Base-by-base conservation (phyloP, 2,797 vertebrate genomes). In the Trichosurus vulpecula region DNA sequence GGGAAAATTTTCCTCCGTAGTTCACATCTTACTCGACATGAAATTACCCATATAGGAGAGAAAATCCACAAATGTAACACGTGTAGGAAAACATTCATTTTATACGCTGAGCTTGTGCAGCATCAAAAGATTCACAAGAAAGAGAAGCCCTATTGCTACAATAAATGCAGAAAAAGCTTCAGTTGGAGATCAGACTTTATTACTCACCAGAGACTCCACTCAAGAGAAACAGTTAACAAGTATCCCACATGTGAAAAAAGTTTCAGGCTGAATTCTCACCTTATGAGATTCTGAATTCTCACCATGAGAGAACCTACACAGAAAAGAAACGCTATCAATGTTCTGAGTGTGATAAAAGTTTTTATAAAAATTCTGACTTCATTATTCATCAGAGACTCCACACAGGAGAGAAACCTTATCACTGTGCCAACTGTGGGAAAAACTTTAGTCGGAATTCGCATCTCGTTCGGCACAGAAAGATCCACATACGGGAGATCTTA, bases 1-100 rank as follows among this genome's bases (percentile, higher is more conserved):
- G 95, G 96, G 53, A 27, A 96, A 90, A 92, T 74, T 54, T 95
- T 97, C 94, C 94, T 93, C 53, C 96, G 95, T 29, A 55, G 97
- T 54, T 97, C 97, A 0, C 96, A 96, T 54, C 96, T 98, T 1
- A 95, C 95, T 3, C 96, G 94, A 61, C 97, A 98, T 96, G 91
- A 97, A 96, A 54, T 96, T 95, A 97, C 96, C 94, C 97, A 98
- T 93, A 97, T 95, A 0, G 97, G 97, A 2, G 94, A 97, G 12
- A 96, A 97, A 92, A 97, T 97, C 0, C 96, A 97, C 90, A 92
- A 96, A 4, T 97, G 96, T 29, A 90, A 95, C 29, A 92, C 95
- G 0, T 97, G 96, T 10, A 90, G 93, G 66, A 95, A 97, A 54
- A 47, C 91, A 61, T 97, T 97, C 51, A 4, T 89, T 0, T 61